Evolutionary conservation across 2,888 invertebrate species (phyloP).

Genomic region (Priapulus caudatus): DNA sequence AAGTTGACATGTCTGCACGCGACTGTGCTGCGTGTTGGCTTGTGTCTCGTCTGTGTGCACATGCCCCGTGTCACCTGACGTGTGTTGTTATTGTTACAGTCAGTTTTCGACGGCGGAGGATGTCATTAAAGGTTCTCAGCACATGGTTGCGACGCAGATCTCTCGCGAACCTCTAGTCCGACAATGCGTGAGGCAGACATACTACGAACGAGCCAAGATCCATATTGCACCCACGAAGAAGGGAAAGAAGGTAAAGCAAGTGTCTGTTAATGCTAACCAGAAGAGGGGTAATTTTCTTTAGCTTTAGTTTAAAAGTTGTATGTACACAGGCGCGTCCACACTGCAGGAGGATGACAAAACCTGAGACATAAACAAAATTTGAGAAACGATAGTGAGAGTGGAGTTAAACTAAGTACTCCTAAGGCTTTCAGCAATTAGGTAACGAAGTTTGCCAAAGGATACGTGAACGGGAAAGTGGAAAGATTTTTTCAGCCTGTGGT

Average conservation of each 20-base stretch:
- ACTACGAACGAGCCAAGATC: constrained; percentile 75
- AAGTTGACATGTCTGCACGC: too few species aligned
- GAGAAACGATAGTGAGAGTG: too few species aligned
- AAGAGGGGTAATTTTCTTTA: constrained; percentile 2
- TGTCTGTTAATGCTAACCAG: neutral
- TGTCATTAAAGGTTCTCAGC: constrained; percentile 74
- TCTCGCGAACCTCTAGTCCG: constrained; percentile 80
- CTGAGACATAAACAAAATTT: too few species aligned
- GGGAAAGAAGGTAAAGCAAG: constrained; percentile 53
- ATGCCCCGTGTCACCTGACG: too few species aligned
- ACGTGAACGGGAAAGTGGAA: neutral
- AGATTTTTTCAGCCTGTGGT: neutral
- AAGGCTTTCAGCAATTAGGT: too few species aligned
- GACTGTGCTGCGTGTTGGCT: too few species aligned
- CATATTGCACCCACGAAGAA: constrained; percentile 70
- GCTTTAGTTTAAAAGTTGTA: constrained; percentile 1
- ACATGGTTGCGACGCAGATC: constrained; percentile 87
- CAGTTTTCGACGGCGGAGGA: constrained; percentile 62
- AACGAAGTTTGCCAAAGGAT: too few species aligned
- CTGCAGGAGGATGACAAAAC: neutral
- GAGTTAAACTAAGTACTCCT: too few species aligned
- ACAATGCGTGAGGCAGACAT: constrained; percentile 68
- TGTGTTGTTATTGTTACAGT: too few species aligned
- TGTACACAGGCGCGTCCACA: neutral
- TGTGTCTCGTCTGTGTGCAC: too few species aligned